Evolutionary conservation across 2,888 invertebrate species (phyloP), one percentile per base, ranked within the genome.

Genomic region (Drosophila siamana): DNA sequence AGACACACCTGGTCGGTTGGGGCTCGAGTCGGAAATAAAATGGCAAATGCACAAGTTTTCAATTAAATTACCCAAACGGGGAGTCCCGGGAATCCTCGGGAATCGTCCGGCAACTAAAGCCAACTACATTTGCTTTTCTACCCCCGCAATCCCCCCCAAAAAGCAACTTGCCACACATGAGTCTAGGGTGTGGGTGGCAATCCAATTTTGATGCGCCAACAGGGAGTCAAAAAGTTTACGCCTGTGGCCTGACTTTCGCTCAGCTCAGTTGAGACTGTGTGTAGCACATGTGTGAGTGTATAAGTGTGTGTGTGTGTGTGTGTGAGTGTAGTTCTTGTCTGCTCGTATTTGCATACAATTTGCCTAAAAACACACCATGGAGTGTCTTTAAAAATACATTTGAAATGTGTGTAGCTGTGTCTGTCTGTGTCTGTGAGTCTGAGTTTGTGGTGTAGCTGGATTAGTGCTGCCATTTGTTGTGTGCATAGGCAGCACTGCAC

Each of bases 351-450:
- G 87, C 84, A 85, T 85, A 87, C 86, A 87, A 85, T 85, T 85
- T 87, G 86, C 74, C 81, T 85, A 85, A 86, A 85, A 85, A 85
- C 86, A 87, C 88, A 83, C 80, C 80, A 77, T 69, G 69, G 85
- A 79, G 80, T 85, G 73, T 82, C 88, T 86, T 87, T 86, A 86
- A 87, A 85, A 85, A 87, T 85, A 86, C 88, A 87, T 87, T 84
- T 73, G 54, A 65, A 71, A 67, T 74, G 79, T 78, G 79, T 78
- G 71, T 61, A 69, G 69, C 44, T 47, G 41, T 28, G 28, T 28
- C 2, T 28, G 28, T 11, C 3, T 28, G 28, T 28, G 28, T 9
- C 3, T 28, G 28, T 28, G 28, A 9, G 26, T 6, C 26, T 26
- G 60, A 26, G 47, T 63, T 41, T 38, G 55, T 43, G 59, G 57